phyloP scores from a whole-genome alignment of 2,888 invertebrate genomes.

The Dryococelus australis region DNA sequence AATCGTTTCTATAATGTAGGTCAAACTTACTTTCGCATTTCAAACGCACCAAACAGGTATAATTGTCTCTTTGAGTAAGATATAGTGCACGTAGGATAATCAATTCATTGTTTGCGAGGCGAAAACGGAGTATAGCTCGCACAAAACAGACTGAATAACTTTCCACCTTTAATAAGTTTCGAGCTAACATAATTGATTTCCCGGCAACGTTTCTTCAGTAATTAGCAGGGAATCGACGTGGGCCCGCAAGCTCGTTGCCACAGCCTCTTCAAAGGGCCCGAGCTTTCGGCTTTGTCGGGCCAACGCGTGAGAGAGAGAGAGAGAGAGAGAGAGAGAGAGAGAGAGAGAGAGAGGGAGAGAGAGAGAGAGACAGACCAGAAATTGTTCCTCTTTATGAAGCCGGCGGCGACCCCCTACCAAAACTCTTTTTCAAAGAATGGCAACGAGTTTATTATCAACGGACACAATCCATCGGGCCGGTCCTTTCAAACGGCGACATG shows the following conservation, averaged over 20 bases:
- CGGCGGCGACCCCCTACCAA: not conserved
- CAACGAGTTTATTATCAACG: not conserved
- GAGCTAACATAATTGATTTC: not conserved
- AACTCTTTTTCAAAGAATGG: not conserved
- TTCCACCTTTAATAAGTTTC: not conserved
- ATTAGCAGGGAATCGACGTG: not conserved
- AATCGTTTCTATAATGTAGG: too few species aligned
- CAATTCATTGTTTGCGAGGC: not conserved
- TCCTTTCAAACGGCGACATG: slow-evolving; percentile 10
- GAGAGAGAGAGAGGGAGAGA: not conserved
- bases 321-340: not conserved
- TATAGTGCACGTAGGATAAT: not conserved
- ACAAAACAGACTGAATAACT: not conserved
- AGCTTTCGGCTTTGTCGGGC: not conserved
- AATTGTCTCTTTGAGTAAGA: too few species aligned
- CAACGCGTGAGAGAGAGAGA: not conserved
- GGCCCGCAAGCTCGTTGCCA: not conserved
- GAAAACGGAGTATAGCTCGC: not conserved
- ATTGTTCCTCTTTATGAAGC: not conserved
- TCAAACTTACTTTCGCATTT: too few species aligned
- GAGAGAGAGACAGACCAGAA: not conserved
- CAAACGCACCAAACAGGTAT: too few species aligned
- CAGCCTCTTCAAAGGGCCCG: not conserved
- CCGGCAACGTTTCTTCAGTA: not conserved
- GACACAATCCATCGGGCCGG: not conserved